These are phyloP conservation scores for Pyralis farinalis DNA, from an alignment of 2,888 invertebrate genomes.

Conservation along the genomic window DNA sequence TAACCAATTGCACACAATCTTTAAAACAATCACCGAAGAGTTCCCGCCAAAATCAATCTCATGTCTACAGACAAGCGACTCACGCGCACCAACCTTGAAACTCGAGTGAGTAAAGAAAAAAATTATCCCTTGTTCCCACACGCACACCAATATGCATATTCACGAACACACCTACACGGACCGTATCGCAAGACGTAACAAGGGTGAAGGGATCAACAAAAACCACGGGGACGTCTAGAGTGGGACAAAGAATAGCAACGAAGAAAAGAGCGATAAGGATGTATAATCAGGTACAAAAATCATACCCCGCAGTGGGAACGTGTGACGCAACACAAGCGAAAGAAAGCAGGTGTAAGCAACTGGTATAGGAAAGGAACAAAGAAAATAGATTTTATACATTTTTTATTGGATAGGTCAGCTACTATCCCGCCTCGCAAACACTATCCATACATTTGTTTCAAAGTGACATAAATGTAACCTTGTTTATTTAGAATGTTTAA, in stretches of 20 bases:
- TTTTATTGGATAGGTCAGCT: slow-evolving; percentile 66
- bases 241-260: slow-evolving; percentile 38
- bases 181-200: slow-evolving; percentile 55
- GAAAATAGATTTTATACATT: slow-evolving; percentile 44
- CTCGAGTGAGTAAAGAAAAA: slow-evolving; percentile 38
- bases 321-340: slow-evolving; percentile 61
- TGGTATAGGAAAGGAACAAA: slow-evolving; percentile 59
- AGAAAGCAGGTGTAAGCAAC: slow-evolving; percentile 67
- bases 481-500: no score
- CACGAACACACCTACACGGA: slow-evolving; percentile 51
- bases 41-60: slow-evolving; percentile 64
- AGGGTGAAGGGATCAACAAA: slow-evolving; percentile 68
- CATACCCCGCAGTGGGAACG: slow-evolving; percentile 62
- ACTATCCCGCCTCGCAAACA: background rate
- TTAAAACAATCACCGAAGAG: slow-evolving; percentile 14
- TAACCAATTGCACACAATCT: slow-evolving; percentile 24
- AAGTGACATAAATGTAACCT: no score
- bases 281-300: slow-evolving; percentile 57
- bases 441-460: background rate
- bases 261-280: slow-evolving; percentile 43
- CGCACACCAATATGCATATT: slow-evolving; percentile 31
- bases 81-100: slow-evolving; percentile 48
- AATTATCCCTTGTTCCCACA: slow-evolving; percentile 46
- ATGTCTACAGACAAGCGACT: slow-evolving; percentile 37
- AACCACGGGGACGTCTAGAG: slow-evolving; percentile 58